Percentiles rank a stretch among this genome's conserved stretches.
Conservation (phyloP, 2,113 vertebrate genomes). For the Onychostruthus taczanowskii region DNA sequence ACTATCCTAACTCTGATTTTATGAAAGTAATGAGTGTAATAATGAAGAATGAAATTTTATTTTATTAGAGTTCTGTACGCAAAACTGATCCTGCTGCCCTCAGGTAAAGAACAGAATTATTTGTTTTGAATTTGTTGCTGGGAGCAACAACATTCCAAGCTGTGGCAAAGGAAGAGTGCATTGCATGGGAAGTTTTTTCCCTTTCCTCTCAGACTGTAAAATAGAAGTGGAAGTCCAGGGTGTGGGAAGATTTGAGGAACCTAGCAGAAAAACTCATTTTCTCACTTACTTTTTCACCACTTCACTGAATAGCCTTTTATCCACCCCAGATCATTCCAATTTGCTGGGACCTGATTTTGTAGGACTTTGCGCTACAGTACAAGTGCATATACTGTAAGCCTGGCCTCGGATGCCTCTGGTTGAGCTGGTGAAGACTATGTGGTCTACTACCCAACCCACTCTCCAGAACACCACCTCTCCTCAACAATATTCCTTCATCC, state of each 20-base stretch:
- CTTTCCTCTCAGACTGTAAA: background rate
- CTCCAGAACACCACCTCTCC: background rate
- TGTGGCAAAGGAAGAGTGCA: background rate
- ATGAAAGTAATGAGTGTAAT: background rate
- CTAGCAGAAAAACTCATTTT: background rate
- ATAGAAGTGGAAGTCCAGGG: background rate
- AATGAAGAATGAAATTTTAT: background rate
- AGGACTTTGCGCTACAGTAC: background rate
- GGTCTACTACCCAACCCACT: background rate
- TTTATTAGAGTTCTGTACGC: background rate
- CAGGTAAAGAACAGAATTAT: background rate
- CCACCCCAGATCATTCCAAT: background rate
- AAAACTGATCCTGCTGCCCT: background rate
- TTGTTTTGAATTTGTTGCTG: background rate
- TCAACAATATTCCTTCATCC: background rate
- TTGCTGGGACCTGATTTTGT: background rate
- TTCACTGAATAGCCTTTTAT: background rate
- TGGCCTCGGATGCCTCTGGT: background rate
- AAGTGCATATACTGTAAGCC: background rate
- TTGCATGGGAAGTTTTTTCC: background rate
- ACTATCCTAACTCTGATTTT: background rate
- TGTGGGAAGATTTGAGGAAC: background rate
- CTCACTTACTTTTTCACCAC: background rate
- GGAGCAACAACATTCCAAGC: background rate
- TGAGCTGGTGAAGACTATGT: background rate